Base-by-base conservation (phyloP, 2,888 invertebrate genomes). In the Pheosia tremula region DNA sequence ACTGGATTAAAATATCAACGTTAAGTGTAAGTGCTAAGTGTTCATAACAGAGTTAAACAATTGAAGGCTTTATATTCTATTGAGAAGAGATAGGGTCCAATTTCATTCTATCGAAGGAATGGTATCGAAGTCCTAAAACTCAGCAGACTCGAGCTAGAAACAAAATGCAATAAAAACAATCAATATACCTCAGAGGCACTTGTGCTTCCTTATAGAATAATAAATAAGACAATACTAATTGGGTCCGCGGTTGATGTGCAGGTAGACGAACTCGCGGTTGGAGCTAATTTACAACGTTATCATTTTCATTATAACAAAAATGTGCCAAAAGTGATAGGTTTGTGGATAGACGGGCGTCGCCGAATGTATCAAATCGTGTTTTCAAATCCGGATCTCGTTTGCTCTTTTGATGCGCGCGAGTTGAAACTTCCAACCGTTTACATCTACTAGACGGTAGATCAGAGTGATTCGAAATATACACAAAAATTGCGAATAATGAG, bases 101-200 rank as follows among this genome's bases (percentile, higher is more conserved):
- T 79, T 69, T 77, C 79, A 73, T 84, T 85, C 77, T 82, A 75
- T 73, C 76, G 56, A 67, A 72, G 78, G 80, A 82, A 82, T 82
- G 80, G 74, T 74, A 70, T 78, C 66, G 75, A 79, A 78, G 63
- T 71, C 79, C 77, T 72, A 68, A 68, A 72, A 80, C 73, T 74
- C 69, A 67, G 72, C 77, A 78, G 73, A 73, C 70, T 72, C 72
- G 75, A 78, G 75, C 77, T 80, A 79, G 78, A 75, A 83, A 81
- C 81, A 81, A 79, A 85, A 83, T 81, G 80, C 83, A 87, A 85
- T 83, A 82, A 80, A 71, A 82, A 79, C 71, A 78, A 84, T 80
- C 80, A 78, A 80, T 79, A 84, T 92, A 93, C 92, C 93, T 93
- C 93, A 91, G 92, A 90, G 84, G 91, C 87, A 74, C 70, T 71